A percentile compares a stretch with the other conserved stretches of the same genome.
These are phyloP conservation scores for Drosophila mojavensis DNA, from an alignment of 1,140 invertebrate genomes.

Conservation along the genomic window DNA sequence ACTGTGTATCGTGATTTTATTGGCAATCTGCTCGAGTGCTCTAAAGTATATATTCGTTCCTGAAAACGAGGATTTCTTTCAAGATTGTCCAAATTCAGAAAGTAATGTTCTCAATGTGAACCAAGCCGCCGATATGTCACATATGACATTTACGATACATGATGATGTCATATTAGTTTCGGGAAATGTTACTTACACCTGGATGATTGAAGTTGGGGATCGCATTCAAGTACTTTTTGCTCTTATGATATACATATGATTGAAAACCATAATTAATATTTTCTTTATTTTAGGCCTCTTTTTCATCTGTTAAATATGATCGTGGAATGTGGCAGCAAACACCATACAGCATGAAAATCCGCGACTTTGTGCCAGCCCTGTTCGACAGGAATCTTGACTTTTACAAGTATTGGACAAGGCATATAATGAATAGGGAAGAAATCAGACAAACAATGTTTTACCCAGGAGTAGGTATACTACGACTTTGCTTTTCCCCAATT, in stretches of 20 bases:
- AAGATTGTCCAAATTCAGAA: not conserved
- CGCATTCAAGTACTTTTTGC: not conserved
- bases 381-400: conserved; percentile 29
- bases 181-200: not conserved
- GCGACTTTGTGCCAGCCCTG: conserved; percentile 11
- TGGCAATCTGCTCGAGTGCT: not conserved
- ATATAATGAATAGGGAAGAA: conserved; percentile 21
- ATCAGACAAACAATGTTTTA: conserved; percentile 17
- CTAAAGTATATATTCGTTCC: not conserved
- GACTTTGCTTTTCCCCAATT: not conserved
- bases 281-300: not conserved
- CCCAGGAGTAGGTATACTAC: conserved; percentile 37
- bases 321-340: conserved; percentile 32
- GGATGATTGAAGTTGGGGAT: not conserved
- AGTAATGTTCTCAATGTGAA: not conserved
- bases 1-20: not conserved
- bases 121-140: not conserved
- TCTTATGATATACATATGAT: not conserved
- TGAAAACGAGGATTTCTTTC: not conserved
- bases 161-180: not conserved
- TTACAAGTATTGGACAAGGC: conserved; percentile 9
- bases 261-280: not conserved
- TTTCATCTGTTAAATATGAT: not conserved
- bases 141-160: not conserved
- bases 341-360: not conserved